A percentile compares a stretch with the other conserved stretches of the same genome.
Conservation (phyloP, 1,140 invertebrate species). For the Leptinotarsa texana region DNA sequence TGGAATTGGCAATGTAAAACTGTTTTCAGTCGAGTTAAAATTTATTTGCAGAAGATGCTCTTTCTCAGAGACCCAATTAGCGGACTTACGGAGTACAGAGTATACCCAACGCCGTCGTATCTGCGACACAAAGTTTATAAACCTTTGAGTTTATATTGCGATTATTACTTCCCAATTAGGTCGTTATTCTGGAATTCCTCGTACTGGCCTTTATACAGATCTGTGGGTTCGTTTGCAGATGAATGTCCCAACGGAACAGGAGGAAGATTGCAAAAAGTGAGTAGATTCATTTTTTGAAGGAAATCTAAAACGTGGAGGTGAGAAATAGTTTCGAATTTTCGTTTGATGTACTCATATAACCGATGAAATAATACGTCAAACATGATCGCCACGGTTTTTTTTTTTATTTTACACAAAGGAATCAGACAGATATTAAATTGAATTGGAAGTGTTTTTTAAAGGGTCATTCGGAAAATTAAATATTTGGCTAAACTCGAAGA, state of each 20-base stretch:
- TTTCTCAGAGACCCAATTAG: constrained; percentile 39
- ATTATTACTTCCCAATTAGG: constrained; percentile 40
- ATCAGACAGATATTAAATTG: no score
- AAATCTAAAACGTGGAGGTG: no score
- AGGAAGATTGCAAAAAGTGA: constrained; percentile 35
- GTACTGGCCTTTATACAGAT: constrained; percentile 38
- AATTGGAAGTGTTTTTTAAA: no score
- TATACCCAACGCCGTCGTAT: constrained; percentile 35
- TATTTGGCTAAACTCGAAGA: no score
- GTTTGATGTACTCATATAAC: no score
- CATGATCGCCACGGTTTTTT: no score
- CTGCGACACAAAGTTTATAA: constrained; percentile 40
- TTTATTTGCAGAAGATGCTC: constrained; percentile 44
- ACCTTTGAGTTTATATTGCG: constrained; percentile 40
- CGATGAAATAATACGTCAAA: no score
- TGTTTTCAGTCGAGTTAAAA: neutral
- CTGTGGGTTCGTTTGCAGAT: constrained; percentile 33
- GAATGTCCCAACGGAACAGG: constrained; percentile 29
- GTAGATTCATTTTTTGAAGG: constrained; percentile 13
- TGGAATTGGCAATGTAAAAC: neutral
- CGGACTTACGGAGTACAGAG: constrained; percentile 29
- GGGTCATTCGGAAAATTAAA: no score
- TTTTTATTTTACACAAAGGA: no score
- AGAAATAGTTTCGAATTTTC: no score
- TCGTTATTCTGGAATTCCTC: constrained; percentile 39